Evolutionary conservation across 2,113 vertebrate species (phyloP), one percentile per base, ranked within the genome.

Genomic region (Amazona guildingii): DNA sequence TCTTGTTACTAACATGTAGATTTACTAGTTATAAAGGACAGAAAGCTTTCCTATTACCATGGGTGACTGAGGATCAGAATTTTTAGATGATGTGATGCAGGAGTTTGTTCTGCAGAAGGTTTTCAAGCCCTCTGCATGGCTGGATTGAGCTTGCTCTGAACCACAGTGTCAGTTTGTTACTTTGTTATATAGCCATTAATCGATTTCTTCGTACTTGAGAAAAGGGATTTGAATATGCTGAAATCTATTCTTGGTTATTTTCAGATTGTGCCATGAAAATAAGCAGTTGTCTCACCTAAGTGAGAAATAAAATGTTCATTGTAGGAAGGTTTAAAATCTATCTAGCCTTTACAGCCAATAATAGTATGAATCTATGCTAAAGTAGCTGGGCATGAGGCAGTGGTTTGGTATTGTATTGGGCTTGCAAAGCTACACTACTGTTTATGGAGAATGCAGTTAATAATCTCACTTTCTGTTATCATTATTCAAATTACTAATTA

Each of bases 51-150:
- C n/a, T 17, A 14, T 54, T 72, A 17, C 1, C 5, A 6, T 1
- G 5, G 39, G 16, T 75, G 29, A 52, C 28, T 18, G 25, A 72
- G 52, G 43, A 89, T 63, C 3, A 8, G 21, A 33, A 7, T 18
- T 46, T 35, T 70, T 43, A 63, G 51, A 29, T 46, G 11, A 51
- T 5, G 13, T 2, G 15, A 41, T 46, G 31, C 35, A 51, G 19
- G 10, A 54, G 27, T 27, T 44, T 69, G 12, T 39, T 92, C 46
- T 86, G 61, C 39, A 64, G 59, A 73, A 37, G 8, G 17, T 8
- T 78, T 27, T 46, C 2, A 17, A 63, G 33, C 41, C 77, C 17
- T 6, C 11, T 37, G 33, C 33, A 16, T 0, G 0, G 14, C 55
- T 89, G 55, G 10, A 61, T 5, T 49, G 27, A 91, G 31, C 31